Percentiles rank a stretch among this genome's conserved stretches.
Conservation (phyloP, 2,888 invertebrate genomes). For the Onchidella celtica region DNA sequence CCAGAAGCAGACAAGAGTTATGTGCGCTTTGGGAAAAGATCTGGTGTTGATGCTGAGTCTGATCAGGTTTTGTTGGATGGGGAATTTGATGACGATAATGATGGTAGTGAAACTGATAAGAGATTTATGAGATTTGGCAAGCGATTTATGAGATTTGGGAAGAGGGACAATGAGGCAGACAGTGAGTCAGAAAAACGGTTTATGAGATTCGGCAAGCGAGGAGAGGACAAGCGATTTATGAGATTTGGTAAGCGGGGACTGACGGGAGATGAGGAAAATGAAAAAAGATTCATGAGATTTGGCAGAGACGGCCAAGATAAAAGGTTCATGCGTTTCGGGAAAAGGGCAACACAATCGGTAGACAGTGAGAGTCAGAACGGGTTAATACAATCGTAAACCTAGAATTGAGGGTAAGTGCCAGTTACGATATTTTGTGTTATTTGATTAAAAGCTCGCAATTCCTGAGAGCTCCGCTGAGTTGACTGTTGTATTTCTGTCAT, state of each 20-base stretch:
- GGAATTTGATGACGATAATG: constrained; percentile 26
- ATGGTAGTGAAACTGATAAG: constrained; percentile 58
- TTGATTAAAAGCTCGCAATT: no score
- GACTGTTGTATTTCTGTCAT: no score
- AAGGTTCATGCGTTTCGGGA: constrained; percentile 71
- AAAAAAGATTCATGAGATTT: constrained; percentile 70
- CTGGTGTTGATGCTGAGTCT: not conserved
- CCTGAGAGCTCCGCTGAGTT: no score
- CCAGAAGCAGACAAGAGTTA: not conserved
- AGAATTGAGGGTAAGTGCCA: no score
- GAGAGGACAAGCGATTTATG: constrained; percentile 66
- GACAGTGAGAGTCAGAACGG: no score
- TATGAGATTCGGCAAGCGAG: constrained; percentile 62
- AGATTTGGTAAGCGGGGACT: constrained; percentile 58
- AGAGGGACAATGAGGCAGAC: not conserved
- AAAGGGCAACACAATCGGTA: constrained; percentile 39
- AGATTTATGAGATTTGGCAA: constrained; percentile 73
- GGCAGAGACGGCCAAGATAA: constrained; percentile 49
- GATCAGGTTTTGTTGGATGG: not conserved
- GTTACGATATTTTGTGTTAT: no score
- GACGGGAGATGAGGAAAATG: constrained; percentile 47
- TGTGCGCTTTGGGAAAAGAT: not conserved
- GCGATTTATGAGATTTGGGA: constrained; percentile 71
- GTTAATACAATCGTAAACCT: no score
- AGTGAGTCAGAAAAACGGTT: constrained; percentile 60